Evolutionary conservation across 1,140 invertebrate species (phyloP).

Genomic region (Scaptomyza pallida): DNA sequence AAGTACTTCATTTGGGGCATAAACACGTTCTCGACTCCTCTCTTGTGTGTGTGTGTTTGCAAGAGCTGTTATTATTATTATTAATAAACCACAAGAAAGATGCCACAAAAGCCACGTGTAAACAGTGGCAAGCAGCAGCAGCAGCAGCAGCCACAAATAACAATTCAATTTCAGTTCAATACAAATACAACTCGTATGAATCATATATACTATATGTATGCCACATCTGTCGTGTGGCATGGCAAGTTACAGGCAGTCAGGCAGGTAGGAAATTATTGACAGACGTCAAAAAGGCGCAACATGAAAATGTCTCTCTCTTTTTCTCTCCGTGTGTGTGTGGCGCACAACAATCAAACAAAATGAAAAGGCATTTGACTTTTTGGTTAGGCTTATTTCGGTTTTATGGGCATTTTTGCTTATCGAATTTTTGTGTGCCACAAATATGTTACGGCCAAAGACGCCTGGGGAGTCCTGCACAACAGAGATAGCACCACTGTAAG

Average conservation of each 20-base stretch:
- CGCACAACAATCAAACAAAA: slow-evolving; percentile 63
- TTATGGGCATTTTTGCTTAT: slow-evolving; percentile 59
- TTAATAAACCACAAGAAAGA: slow-evolving; percentile 57
- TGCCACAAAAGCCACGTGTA: slow-evolving; percentile 57
- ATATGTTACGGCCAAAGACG: slow-evolving; percentile 1
- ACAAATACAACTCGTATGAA: slow-evolving; percentile 57
- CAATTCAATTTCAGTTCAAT: slow-evolving; percentile 75
- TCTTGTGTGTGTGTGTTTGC: slow-evolving; percentile 16
- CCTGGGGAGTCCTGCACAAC: not conserved
- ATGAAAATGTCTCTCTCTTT: not conserved
- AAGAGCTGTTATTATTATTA: slow-evolving; percentile 45
- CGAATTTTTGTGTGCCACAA: slow-evolving; percentile 53
- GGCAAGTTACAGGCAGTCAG: slow-evolving; percentile 44
- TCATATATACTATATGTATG: slow-evolving; percentile 25
- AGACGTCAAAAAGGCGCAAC: slow-evolving; percentile 39
- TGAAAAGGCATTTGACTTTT: slow-evolving; percentile 72
- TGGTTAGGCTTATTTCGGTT: slow-evolving; percentile 67
- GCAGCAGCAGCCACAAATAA: slow-evolving; percentile 45
- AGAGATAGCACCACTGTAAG: not conserved
- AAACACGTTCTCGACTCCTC: slow-evolving; percentile 65
- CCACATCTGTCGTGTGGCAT: not conserved
- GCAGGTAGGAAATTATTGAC: slow-evolving; percentile 50
- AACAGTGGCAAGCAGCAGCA: slow-evolving; percentile 31
- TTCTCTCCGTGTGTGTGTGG: not conserved
- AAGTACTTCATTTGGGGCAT: slow-evolving; percentile 76